Conservation (phyloP, 2,888 invertebrate species). For the Hirtodrosophila trivittata region DNA sequence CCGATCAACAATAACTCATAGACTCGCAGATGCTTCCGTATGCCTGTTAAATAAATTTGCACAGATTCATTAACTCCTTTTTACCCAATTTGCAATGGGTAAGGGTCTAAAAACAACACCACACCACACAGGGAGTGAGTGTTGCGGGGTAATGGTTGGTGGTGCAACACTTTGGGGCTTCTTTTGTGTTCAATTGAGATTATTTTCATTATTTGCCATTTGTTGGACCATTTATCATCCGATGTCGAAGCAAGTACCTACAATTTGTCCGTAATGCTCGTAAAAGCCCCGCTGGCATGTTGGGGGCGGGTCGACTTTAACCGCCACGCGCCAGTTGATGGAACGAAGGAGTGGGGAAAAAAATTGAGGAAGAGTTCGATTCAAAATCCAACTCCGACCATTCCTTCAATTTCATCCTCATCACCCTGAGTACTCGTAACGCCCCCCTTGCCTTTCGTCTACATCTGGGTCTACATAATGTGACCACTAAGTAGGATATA, state of each 20-base stretch:
- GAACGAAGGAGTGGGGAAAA: background rate
- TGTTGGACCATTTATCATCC: constrained; percentile 37
- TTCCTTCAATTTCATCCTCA: too few relatives aligned
- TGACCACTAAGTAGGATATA: constrained; percentile 10
- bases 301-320: constrained; percentile 4
- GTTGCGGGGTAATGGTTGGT: too few relatives aligned
- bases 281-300: constrained; percentile 13
- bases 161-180: constrained; percentile 17
- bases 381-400: background rate
- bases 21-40: too few relatives aligned
- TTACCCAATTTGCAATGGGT: too few relatives aligned
- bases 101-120: too few relatives aligned
- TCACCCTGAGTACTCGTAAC: too few relatives aligned
- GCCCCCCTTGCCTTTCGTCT: constrained; percentile 7
- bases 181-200: constrained; percentile 13
- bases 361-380: constrained; percentile 5
- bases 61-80: too few relatives aligned
- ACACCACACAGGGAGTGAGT: too few relatives aligned
- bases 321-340: constrained; percentile 29
- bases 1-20: too few relatives aligned
- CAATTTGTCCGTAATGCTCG: constrained; percentile 32
- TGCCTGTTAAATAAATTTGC: too few relatives aligned
- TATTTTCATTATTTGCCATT: constrained; percentile 28
- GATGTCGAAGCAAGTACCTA: constrained; percentile 34
- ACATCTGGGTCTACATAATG: constrained; percentile 4